Base-by-base conservation (phyloP, 2,113 vertebrate species). In the Sciurus niger region DNA sequence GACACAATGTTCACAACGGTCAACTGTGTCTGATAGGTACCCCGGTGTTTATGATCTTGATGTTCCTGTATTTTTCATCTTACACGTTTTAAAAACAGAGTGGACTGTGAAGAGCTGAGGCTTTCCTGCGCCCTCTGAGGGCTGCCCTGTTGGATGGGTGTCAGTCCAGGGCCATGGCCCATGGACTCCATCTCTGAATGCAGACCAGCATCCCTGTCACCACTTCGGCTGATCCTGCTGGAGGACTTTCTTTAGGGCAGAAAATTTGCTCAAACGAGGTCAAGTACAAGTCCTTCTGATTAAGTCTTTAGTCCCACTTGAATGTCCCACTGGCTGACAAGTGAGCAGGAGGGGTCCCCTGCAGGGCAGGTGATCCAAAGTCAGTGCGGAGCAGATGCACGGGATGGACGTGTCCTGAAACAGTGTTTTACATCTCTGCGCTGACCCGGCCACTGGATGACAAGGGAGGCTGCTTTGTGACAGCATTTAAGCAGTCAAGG, bases 121-220 rank as follows among this genome's bases (percentile, higher is more conserved):
- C 3, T 0, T 13, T 32, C 14, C 34, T 53, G 6, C 4, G 48
- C 30, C 34, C 60, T 93, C 40, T 12, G 58, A 1, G 70, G 24
- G n/a, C 12, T 28, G 51, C 53, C 25, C 40, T 28, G 77, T 32
- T 6, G 46, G 32, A 5, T 1, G 1, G 73, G 51, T 1, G 17
- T 72, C 16, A 0, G 24, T 46, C 34, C n/a, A 8, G 0, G 65
- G 8, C 13, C 48, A 10, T 28, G 6, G 10, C 22, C 4, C n/a
- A 55, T 4, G 0, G 16, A 43, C 8, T 34, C 18, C 5, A 18
- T 6, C 22, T 87, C 25, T 34, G 34, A 48, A 46, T 9, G 22
- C 65, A 28, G 46, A 12, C 30, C 32, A 3, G 4, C 3, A 10
- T 4, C 6, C 0, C 30, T 4, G 6, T 24, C 0, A 0, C 4